Conservation (phyloP, 2,888 invertebrate genomes). For the Cryptocephalus moraei region DNA sequence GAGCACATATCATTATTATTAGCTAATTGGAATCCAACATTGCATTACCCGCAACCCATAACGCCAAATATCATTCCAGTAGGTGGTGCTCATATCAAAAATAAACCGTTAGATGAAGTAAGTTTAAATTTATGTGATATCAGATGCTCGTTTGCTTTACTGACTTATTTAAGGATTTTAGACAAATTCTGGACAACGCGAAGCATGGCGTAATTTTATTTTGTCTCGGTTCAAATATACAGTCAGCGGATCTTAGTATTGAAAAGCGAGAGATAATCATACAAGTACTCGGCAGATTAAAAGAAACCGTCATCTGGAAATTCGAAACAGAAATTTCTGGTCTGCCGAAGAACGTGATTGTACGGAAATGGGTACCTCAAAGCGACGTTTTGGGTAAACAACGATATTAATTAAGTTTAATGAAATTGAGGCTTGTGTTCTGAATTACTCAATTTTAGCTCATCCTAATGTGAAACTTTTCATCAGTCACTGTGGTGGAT, state of each 20-base stretch:
- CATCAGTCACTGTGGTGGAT: slow-evolving; percentile 17
- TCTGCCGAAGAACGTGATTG: slow-evolving; percentile 28
- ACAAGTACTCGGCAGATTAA: slow-evolving; percentile 26
- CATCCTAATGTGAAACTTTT: slow-evolving; percentile 17
- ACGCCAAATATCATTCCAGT: slow-evolving; percentile 33
- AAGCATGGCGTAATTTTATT: slow-evolving; percentile 30
- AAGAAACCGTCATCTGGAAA: slow-evolving; percentile 33
- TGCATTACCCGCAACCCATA: slow-evolving; percentile 26
- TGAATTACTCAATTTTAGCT: too few species aligned
- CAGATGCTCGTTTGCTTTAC: background rate
- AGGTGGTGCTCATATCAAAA: slow-evolving; percentile 28
- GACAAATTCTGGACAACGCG: slow-evolving; percentile 25
- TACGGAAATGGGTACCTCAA: slow-evolving; percentile 33
- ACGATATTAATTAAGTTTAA: background rate
- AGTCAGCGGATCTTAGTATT: slow-evolving; percentile 21
- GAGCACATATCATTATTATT: slow-evolving; percentile 24
- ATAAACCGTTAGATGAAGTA: background rate
- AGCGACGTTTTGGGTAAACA: slow-evolving; percentile 28
- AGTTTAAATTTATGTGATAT: background rate
- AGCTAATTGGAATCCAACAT: slow-evolving; percentile 24
- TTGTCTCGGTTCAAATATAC: slow-evolving; percentile 29
- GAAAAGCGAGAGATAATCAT: slow-evolving; percentile 19
- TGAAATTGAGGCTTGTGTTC: too few species aligned
- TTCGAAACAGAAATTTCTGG: slow-evolving; percentile 26
- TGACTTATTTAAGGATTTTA: slow-evolving; percentile 18